phyloP scores from a whole-genome alignment of 35 echinoderm and acorn worm species.

The Chiridota heheva region DNA sequence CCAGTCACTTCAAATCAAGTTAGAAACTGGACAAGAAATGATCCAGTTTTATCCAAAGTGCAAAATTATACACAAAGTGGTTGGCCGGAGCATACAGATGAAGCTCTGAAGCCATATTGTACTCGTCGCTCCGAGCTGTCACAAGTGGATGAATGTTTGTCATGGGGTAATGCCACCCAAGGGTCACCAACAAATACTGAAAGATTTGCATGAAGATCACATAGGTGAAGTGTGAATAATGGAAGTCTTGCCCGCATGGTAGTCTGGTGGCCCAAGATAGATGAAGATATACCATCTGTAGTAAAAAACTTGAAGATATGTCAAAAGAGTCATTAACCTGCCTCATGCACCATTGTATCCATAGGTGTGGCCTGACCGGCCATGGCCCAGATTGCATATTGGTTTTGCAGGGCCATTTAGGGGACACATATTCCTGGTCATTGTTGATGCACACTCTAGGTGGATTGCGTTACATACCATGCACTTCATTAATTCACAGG shows the following conservation, averaged over 20 bases:
- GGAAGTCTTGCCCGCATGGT: constrained; percentile 24
- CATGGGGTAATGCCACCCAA: constrained; percentile 68
- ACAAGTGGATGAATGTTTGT: constrained; percentile 44
- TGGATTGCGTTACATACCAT: constrained; percentile 25
- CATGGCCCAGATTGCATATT: constrained; percentile 50
- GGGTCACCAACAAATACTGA: constrained; percentile 46
- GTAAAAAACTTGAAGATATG: constrained; percentile 29
- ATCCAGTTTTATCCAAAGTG: constrained; percentile 37
- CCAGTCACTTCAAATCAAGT: constrained; percentile 47
- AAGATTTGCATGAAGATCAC: constrained; percentile 64
- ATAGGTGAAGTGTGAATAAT: constrained; percentile 52
- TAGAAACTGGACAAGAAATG: constrained; percentile 28
- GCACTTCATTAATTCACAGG: background rate
- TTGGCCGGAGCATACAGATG: constrained; percentile 18
- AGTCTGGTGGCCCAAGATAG: constrained; percentile 62
- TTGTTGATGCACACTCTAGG: constrained; percentile 49
- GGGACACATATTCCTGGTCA: constrained; percentile 31
- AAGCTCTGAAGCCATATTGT: constrained; percentile 41
- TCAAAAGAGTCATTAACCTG: constrained; percentile 18
- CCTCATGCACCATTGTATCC: constrained; percentile 44
- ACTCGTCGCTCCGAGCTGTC: constrained; percentile 50
- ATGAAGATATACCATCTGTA: constrained; percentile 37
- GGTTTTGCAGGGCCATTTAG: constrained; percentile 52
- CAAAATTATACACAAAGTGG: constrained; percentile 42
- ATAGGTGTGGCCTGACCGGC: constrained; percentile 29